These are phyloP conservation scores for Plecturocebus donacophilus DNA, from an alignment of 2,113 vertebrate species.

Conservation along the genomic window DNA sequence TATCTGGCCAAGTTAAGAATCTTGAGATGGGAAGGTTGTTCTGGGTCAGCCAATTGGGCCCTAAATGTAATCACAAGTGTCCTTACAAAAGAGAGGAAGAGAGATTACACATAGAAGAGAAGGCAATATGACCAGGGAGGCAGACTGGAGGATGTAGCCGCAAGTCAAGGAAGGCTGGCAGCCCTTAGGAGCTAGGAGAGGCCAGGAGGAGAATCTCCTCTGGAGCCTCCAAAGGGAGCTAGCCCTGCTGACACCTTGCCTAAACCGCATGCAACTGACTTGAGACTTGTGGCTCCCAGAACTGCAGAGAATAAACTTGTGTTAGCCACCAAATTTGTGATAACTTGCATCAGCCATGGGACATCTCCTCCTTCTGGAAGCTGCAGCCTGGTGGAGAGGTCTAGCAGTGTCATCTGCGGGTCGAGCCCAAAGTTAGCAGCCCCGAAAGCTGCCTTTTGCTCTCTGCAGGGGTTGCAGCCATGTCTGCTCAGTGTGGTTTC, in stretches of 20 bases:
- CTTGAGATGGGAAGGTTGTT: background rate
- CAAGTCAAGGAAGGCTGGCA: background rate
- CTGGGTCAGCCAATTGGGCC: background rate
- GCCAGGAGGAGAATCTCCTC: background rate
- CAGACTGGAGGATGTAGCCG: background rate
- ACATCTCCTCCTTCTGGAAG: background rate
- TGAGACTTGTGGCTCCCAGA: background rate
- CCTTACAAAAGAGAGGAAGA: background rate
- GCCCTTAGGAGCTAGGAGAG: background rate
- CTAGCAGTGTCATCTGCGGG: background rate
- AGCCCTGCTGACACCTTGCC: background rate
- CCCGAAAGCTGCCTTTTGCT: background rate
- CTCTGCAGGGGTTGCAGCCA: background rate
- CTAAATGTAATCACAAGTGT: background rate
- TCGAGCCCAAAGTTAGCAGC: background rate
- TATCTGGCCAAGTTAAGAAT: background rate
- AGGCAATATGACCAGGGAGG: background rate
- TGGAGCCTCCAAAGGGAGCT: background rate
- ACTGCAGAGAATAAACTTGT: background rate
- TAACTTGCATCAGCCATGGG: background rate
- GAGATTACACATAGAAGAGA: too few relatives aligned
- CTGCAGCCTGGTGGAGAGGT: background rate
- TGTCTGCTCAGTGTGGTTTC: background rate
- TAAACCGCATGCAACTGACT: background rate
- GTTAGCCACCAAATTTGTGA: background rate